Base-by-base conservation (phyloP, 2,888 invertebrate species). In the Torymus aiolomorphi region DNA sequence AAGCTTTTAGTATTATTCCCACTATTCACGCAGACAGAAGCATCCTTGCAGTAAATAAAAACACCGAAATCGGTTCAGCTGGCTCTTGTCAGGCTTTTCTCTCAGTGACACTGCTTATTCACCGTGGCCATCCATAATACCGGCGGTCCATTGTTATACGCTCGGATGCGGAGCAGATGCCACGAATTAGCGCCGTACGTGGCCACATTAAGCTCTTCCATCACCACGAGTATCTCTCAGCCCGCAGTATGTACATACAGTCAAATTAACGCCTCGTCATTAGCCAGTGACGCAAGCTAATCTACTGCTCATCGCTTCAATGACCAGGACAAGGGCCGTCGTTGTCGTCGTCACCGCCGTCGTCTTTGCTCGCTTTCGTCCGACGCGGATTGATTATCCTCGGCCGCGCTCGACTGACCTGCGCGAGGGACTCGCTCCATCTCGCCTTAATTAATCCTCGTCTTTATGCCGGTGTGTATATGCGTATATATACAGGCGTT, bases 191-290 rank as follows among this genome's bases (percentile, higher is more conserved):
- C 42, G 42, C 42, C 42, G 42, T 42, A 42, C 42, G 5, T 8
- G 42, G 42, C 42, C 42, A 42, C 42, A 42, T 42, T 42, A 42
- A 42, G 42, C 42, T 42, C 42, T 42, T 42, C 42, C 42, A 42
- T 42, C 42, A 42, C 42, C 42, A 10, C 42, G 42, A 42, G 42
- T 42, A 42, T 42, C 42, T 42, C 2, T 31, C 42, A 2, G 2
- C 18, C 42, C 13, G 12, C 69, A 42, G 18, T 18, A 12, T n/a
- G 67, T 54, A 59, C 59, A 66, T 54, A 56, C 81, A 79, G 83
- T 82, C 83, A 82, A 85, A 86, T 86, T 86, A 86, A 86, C 85
- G 85, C 84, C 84, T 85, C 83, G 84, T 86, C 85, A 85, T 86
- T 86, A 86, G 83, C 79, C 82, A 78, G 66, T 72, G 54, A 18